Evolutionary conservation across 2,797 vertebrate genomes (phyloP).

Genomic region (Eulemur mongoz): DNA sequence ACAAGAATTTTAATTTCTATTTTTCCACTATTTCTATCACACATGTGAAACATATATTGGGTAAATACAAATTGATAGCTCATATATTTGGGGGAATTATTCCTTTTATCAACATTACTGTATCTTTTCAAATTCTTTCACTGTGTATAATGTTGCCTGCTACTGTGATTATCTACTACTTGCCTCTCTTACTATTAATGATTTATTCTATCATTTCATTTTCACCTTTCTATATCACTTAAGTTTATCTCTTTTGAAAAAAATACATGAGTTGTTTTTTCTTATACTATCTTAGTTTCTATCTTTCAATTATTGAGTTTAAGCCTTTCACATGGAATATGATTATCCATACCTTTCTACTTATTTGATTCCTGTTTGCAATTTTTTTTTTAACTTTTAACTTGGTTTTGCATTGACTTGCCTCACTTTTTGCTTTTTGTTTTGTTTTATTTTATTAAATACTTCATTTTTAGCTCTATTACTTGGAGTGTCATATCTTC

Average conservation of each 20-base stretch:
- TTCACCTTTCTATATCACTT: background rate
- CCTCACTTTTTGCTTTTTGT: background rate
- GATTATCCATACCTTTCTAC: background rate
- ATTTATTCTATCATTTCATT: background rate
- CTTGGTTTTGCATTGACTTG: background rate
- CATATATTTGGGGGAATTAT: background rate
- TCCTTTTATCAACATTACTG: background rate
- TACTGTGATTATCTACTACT: background rate
- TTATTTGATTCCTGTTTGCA: background rate
- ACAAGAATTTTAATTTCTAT: background rate
- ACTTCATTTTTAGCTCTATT: background rate
- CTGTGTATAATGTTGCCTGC: too few relatives aligned
- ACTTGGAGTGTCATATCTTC: background rate
- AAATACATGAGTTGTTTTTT: background rate
- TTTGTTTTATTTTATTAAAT: background rate
- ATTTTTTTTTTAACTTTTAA: background rate
- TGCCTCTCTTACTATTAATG: background rate
- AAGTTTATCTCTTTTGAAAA: background rate
- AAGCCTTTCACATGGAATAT: background rate
- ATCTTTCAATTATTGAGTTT: background rate
- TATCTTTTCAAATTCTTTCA: background rate
- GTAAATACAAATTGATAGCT: background rate
- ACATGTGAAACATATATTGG: background rate
- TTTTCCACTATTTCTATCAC: background rate
- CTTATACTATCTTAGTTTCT: background rate